These are phyloP conservation scores for Malurus elegans DNA, from an alignment of 2,113 vertebrate species.

Conservation along the genomic window DNA sequence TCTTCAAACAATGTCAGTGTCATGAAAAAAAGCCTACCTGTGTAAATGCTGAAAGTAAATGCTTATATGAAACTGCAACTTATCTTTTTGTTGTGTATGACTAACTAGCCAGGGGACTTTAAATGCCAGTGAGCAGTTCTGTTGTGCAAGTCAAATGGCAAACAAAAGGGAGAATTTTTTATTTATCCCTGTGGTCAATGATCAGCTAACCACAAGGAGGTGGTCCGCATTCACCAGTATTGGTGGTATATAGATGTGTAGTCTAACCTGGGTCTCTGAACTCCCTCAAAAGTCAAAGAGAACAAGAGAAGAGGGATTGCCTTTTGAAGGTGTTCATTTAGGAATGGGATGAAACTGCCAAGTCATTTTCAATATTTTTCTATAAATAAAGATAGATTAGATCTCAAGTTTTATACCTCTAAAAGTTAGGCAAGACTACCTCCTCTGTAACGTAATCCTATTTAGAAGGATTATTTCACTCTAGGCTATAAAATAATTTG, in stretches of 20 bases:
- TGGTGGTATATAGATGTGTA: background rate
- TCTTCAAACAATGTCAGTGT: background rate
- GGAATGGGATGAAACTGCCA: background rate
- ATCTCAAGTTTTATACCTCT: background rate
- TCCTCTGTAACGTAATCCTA: background rate
- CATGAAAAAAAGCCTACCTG: accelerated
- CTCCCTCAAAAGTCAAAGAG: background rate
- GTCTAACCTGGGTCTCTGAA: background rate
- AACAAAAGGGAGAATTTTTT: background rate
- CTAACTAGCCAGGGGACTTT: background rate
- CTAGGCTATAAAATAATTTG: background rate
- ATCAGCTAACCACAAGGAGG: background rate
- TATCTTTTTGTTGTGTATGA: background rate
- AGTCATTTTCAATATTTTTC: background rate
- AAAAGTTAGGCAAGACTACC: background rate
- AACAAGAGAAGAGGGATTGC: background rate
- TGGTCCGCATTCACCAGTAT: background rate
- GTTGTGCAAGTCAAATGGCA: background rate
- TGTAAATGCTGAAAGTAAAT: background rate
- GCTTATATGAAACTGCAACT: background rate
- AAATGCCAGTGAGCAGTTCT: background rate
- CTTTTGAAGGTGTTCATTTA: background rate
- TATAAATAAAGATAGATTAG: background rate
- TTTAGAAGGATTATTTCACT: background rate
- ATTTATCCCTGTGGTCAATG: background rate